Percentiles rank a stretch among this genome's conserved stretches.
Evolutionary conservation across 1,140 invertebrate genomes (phyloP).

Genomic region (Andrena cerasifolii): DNA sequence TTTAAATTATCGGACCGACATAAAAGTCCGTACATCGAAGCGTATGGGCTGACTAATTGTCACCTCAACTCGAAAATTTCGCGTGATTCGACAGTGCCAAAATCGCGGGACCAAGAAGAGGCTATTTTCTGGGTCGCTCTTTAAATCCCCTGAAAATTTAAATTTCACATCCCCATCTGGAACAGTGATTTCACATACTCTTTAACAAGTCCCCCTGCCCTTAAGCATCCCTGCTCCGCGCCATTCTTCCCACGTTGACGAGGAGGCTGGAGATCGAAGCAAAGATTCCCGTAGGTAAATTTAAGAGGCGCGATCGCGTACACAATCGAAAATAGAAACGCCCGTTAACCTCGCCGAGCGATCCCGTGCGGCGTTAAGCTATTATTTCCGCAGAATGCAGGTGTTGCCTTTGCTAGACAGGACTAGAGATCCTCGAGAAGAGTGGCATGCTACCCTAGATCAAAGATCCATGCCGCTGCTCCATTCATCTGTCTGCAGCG

Average conservation of each 20-base stretch:
- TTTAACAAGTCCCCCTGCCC: too few species aligned
- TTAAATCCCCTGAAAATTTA: too few species aligned
- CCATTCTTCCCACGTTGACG: neutral
- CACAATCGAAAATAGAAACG: conserved; percentile 55
- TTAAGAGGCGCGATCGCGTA: conserved; percentile 31
- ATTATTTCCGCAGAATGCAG: conserved; percentile 66
- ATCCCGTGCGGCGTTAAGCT: conserved; percentile 28
- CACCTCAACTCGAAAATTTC: too few species aligned
- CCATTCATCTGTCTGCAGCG: conserved; percentile 43
- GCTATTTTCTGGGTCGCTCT: too few species aligned
- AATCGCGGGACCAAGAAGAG: too few species aligned
- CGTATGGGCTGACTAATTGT: too few species aligned
- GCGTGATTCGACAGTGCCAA: too few species aligned
- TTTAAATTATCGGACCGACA: too few species aligned
- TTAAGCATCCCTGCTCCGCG: neutral
- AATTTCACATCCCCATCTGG: too few species aligned
- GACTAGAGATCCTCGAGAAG: conserved; percentile 47
- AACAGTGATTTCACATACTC: too few species aligned
- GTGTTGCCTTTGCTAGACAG: conserved; percentile 46
- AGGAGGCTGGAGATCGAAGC: neutral
- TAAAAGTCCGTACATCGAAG: too few species aligned
- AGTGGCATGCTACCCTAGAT: conserved; percentile 62
- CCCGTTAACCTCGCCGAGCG: conserved; percentile 8
- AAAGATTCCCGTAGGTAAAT: conserved; percentile 1
- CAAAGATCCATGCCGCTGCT: conserved; percentile 61